Evolutionary conservation across 1,140 invertebrate species (phyloP).

Genomic region (Psix sp.): DNA sequence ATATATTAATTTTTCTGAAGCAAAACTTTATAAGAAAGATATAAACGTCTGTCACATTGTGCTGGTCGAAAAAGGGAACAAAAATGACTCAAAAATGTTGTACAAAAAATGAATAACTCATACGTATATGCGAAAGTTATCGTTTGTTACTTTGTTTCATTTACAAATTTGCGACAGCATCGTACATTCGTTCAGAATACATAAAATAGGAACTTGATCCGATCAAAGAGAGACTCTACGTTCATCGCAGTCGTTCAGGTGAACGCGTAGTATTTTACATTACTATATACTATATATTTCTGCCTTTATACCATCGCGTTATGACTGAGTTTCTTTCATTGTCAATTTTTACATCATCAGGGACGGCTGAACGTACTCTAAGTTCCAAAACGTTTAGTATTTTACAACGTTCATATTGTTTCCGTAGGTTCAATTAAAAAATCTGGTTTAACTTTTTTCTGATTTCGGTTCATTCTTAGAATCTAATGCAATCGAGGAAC

Average conservation of each 20-base stretch:
- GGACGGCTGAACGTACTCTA: conserved; percentile 58
- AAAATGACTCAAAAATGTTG: conserved; percentile 4
- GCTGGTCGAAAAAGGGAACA: conserved; percentile 9
- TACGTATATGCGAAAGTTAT: too few relatives aligned
- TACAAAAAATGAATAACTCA: conserved; percentile 4
- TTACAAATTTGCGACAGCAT: conserved; percentile 46
- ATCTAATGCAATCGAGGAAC: conserved; percentile 13
- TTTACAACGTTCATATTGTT: conserved; percentile 34
- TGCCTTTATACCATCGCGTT: conserved; percentile 49
- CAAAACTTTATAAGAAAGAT: conserved; percentile 30
- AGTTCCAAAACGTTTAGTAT: conserved; percentile 59
- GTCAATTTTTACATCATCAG: conserved; percentile 45
- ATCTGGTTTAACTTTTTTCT: conserved; percentile 1
- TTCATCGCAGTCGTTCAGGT: conserved; percentile 14
- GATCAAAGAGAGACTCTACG: conserved; percentile 56
- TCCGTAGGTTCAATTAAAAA: conserved; percentile 5
- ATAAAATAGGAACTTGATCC: conserved; percentile 61
- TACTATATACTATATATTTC: conserved; percentile 51
- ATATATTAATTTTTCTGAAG: conserved; percentile 30
- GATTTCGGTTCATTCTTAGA: not conserved
- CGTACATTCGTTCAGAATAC: conserved; percentile 54
- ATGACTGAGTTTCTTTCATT: conserved; percentile 34
- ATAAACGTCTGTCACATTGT: conserved; percentile 26
- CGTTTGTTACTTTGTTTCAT: conserved; percentile 26
- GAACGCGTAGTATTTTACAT: conserved; percentile 30